Base-by-base conservation (phyloP, 2,888 invertebrate genomes). In the Drosophila mimetica region DNA sequence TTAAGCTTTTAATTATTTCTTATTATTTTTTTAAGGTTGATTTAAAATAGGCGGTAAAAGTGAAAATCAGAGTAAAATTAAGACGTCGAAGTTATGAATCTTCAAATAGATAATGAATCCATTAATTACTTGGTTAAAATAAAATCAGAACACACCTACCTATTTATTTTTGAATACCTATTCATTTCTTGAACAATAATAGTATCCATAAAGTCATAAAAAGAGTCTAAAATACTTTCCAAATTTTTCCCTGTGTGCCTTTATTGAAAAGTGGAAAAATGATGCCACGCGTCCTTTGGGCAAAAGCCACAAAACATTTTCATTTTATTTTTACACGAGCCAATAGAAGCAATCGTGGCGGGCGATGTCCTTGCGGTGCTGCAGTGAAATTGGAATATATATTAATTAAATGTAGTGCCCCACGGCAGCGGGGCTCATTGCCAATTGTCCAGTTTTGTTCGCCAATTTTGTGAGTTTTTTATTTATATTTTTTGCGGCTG, bases 221-320 rank as follows among this genome's bases (percentile, higher is more conserved):
- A 4, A 8, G 1, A 36, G 1, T 4, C 7, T 37, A 1, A 16
- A 13, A 9, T 54, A 30, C 41, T 34, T 11, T 30, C 4, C n/a
- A 9, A 9, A 34, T 47, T 59, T 55, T 37, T 69, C 50, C 41
- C 48, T 57, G 71, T 61, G 50, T 41, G 52, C 18, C 41, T 53
- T 54, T 59, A 57, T 58, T 54, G 13, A 46, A 46, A 28, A 44
- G 14, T 3, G 14, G 28, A 46, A 86, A 84, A 77, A 86, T 74
- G 60, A 77, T 70, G 74, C 74, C 81, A 78, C 81, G 78, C 76
- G 81, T 82, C 81, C 77, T 70, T 77, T 79, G 86, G 75, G 81
- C 57, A 50, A 81, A 84, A 81, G 70, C 77, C 85, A 75, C 86
- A 83, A 84, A 80, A 79, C 77, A 78, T 86, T 86, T 86, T 80